These are phyloP conservation scores for Manduca sexta DNA, from an alignment of 1,140 invertebrate genomes.

Conservation along the genomic window DNA sequence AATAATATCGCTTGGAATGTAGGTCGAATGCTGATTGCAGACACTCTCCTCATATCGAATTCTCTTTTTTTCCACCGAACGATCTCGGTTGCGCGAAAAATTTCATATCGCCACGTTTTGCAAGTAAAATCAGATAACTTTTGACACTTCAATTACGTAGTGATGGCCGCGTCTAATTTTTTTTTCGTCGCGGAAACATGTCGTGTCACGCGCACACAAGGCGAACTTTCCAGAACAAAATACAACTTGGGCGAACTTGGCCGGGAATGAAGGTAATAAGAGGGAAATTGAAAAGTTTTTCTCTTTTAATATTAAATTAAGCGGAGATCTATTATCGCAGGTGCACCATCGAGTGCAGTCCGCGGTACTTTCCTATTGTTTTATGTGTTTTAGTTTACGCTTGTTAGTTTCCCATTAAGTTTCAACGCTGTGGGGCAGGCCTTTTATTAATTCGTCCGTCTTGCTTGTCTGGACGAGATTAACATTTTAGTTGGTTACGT, in stretches of 20 bases:
- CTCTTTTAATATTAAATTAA: conserved; percentile 41
- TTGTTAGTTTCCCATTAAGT: conserved; percentile 41
- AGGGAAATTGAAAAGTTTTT: conserved; percentile 50
- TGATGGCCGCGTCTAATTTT: conserved; percentile 65
- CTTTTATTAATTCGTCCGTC: conserved; percentile 32
- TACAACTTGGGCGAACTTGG: conserved; percentile 33
- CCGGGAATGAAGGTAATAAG: conserved; percentile 38
- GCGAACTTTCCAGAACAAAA: conserved; percentile 58
- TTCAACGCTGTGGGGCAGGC: conserved; percentile 20
- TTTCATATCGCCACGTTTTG: conserved; percentile 68
- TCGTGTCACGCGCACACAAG: conserved; percentile 55
- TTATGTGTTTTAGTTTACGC: conserved; percentile 44
- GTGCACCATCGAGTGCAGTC: conserved; percentile 24
- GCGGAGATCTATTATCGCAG: conserved; percentile 28
- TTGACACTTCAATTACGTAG: conserved; percentile 71
- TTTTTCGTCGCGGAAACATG: conserved; percentile 44
- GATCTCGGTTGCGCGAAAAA: conserved; percentile 60
- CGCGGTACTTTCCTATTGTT: conserved; percentile 23
- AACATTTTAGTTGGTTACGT: conserved; percentile 20
- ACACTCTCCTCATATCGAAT: conserved; percentile 64
- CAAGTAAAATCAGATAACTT: conserved; percentile 73
- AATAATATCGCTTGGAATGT: conserved; percentile 53
- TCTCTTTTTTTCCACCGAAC: conserved; percentile 62
- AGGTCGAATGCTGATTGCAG: conserved; percentile 64
- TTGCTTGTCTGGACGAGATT: conserved; percentile 23